Evolutionary conservation across 2,888 invertebrate species (phyloP).

Genomic region (Melangyna quadrimaculata): DNA sequence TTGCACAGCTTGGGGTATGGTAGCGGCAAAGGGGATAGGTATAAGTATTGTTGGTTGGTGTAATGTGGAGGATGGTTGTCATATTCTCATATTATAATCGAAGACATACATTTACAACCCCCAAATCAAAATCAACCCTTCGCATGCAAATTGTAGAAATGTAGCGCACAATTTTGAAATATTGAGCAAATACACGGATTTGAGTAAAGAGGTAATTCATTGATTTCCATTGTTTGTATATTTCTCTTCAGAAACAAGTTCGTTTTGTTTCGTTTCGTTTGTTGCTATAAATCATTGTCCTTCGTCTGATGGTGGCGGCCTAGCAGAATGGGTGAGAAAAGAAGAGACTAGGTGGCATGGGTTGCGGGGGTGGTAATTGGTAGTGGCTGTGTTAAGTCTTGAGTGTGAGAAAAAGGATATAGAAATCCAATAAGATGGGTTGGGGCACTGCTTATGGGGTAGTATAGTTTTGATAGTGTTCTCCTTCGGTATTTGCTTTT

Average conservation of each 20-base stretch:
- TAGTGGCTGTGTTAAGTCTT: background rate
- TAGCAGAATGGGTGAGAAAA: background rate
- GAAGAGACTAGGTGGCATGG: background rate
- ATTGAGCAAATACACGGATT: conserved; percentile 72
- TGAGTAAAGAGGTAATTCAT: conserved; percentile 70
- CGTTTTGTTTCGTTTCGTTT: conserved; percentile 52
- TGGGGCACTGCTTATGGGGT: background rate
- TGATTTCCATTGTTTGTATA: conserved; percentile 71
- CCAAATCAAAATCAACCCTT: conserved; percentile 54
- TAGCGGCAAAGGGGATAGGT: background rate
- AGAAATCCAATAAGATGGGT: conserved; percentile 20
- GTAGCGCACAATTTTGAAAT: conserved; percentile 69
- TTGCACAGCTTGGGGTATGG: conserved; percentile 14
- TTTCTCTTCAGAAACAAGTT: conserved; percentile 61
- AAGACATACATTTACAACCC: conserved; percentile 68
- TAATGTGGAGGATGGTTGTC: conserved; percentile 53
- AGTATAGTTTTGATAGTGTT: conserved; percentile 19
- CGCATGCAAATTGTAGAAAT: conserved; percentile 65
- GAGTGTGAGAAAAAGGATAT: conserved; percentile 41
- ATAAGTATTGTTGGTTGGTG: conserved; percentile 10
- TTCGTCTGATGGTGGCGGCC: background rate
- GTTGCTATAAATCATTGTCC: conserved; percentile 70
- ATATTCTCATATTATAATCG: conserved; percentile 71
- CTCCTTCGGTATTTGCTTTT: conserved; percentile 36
- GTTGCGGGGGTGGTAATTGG: background rate